Percentiles rank a stretch among this genome's conserved stretches.
These are phyloP conservation scores for Hippopotamyrus pictus DNA, from an alignment of 2,797 vertebrate species.

Conservation along the genomic window DNA sequence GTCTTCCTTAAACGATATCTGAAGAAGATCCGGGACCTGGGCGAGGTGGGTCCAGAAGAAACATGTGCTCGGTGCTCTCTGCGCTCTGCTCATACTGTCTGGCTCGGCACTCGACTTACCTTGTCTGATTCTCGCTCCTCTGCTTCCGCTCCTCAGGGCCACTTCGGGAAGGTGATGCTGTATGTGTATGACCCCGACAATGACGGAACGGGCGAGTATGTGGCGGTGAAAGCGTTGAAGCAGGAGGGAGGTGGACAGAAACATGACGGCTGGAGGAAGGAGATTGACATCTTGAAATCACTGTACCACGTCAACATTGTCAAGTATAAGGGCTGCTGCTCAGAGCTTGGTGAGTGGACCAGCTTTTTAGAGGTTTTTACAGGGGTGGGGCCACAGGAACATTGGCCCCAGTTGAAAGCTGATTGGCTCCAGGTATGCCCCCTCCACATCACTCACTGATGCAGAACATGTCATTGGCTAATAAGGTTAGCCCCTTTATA, in stretches of 20 bases:
- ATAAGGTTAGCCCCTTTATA: background rate
- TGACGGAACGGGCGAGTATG: slow-evolving; percentile 80
- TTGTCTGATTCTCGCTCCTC: background rate
- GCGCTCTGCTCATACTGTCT: background rate
- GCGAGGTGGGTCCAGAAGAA: slow-evolving; percentile 64
- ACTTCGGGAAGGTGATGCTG: slow-evolving; percentile 88
- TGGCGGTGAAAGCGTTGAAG: slow-evolving; percentile 86
- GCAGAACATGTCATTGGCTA: background rate
- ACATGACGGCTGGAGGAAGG: slow-evolving; percentile 71
- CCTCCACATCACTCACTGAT: background rate
- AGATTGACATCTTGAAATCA: slow-evolving; percentile 82
- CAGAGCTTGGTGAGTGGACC: slow-evolving; percentile 69
- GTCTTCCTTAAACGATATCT: slow-evolving; percentile 84
- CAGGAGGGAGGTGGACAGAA: slow-evolving; percentile 64
- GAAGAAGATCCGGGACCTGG: slow-evolving; percentile 77
- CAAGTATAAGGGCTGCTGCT: slow-evolving; percentile 89
- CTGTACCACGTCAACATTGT: slow-evolving; percentile 87
- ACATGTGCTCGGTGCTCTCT: background rate
- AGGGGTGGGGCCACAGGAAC: background rate
- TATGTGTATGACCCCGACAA: slow-evolving; percentile 82
- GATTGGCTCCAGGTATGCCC: background rate
- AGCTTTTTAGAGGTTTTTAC: background rate
- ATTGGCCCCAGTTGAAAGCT: background rate
- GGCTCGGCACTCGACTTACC: background rate
- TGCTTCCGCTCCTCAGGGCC: slow-evolving; percentile 63